A percentile compares a stretch with the other conserved stretches of the same genome.
Evolutionary conservation across 2,888 invertebrate genomes (phyloP).

Genomic region (Dioctria linearis): DNA sequence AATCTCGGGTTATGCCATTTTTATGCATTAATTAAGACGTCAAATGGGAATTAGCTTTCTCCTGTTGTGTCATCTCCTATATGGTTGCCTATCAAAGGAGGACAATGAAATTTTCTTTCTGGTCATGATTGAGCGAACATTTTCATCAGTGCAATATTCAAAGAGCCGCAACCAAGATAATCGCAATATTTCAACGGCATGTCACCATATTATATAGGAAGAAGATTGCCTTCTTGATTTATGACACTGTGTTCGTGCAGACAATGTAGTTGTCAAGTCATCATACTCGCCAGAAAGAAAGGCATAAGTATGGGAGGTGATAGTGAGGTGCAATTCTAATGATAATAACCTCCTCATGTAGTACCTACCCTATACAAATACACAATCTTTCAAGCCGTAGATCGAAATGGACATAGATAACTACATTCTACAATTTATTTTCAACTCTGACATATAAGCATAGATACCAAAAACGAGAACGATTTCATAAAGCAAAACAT

Average conservation of each 20-base stretch:
- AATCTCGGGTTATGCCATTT: too few relatives aligned
- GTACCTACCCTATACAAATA: too few relatives aligned
- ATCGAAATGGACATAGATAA: too few relatives aligned
- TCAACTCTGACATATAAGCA: too few relatives aligned
- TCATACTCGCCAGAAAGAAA: constrained; percentile 29
- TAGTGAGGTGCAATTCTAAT: background rate
- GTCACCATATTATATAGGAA: constrained; percentile 15
- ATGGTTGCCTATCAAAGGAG: background rate
- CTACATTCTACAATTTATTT: too few relatives aligned
- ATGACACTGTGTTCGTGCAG: constrained; percentile 22
- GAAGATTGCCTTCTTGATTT: constrained; percentile 39
- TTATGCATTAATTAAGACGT: constrained; percentile 15
- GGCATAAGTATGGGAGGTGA: too few relatives aligned
- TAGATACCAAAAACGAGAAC: too few relatives aligned
- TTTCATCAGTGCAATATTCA: constrained; percentile 39
- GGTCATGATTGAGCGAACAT: constrained; percentile 29
- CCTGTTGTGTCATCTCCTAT: constrained; percentile 8
- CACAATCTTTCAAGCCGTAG: too few relatives aligned
- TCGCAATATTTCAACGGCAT: constrained; percentile 42
- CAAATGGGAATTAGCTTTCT: constrained; percentile 32
- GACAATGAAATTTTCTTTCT: constrained; percentile 17
- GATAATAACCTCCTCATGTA: too few relatives aligned
- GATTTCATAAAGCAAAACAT: too few relatives aligned
- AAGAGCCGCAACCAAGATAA: constrained; percentile 19
- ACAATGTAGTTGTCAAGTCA: constrained; percentile 47